A percentile compares a stretch with the other conserved stretches of the same genome.
These are phyloP conservation scores for Parnassius glacialis DNA, from an alignment of 2,888 invertebrate species.

Conservation along the genomic window DNA sequence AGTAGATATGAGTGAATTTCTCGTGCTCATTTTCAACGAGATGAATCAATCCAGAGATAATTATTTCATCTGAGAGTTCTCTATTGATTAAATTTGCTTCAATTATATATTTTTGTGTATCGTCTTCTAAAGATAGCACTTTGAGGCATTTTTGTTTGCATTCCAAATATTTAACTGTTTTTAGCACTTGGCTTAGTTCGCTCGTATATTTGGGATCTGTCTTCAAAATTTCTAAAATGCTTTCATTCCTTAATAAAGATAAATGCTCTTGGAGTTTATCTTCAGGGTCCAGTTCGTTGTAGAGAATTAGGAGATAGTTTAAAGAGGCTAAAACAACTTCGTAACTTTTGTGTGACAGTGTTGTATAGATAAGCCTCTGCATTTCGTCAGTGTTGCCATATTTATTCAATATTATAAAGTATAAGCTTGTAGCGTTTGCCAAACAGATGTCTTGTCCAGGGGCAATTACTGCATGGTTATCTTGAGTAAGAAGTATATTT, in stretches of 20 bases:
- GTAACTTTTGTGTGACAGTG: constrained; percentile 41
- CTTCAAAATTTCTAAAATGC: constrained; percentile 34
- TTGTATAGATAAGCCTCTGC: constrained; percentile 33
- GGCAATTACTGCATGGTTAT: constrained; percentile 29
- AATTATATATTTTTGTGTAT: constrained; percentile 49
- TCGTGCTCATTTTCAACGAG: constrained; percentile 52
- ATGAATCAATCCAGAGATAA: constrained; percentile 45
- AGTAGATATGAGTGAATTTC: constrained; percentile 55
- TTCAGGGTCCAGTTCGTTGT: constrained; percentile 40
- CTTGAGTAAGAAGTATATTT: constrained; percentile 40
- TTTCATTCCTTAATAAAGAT: constrained; percentile 25
- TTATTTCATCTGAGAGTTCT: constrained; percentile 34
- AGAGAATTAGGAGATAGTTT: constrained; percentile 44
- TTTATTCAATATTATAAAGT: constrained; percentile 37
- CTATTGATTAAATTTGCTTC: constrained; percentile 30
- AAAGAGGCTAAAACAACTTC: constrained; percentile 45
- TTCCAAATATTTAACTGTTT: constrained; percentile 47
- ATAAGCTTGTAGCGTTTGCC: constrained; percentile 43
- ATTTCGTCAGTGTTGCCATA: constrained; percentile 27
- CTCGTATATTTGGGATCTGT: constrained; percentile 37
- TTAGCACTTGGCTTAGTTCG: constrained; percentile 42
- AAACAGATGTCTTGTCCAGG: constrained; percentile 53
- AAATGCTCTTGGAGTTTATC: constrained; percentile 48
- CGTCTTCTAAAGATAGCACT: constrained; percentile 47
- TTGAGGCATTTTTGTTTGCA: constrained; percentile 58